Base-by-base conservation (phyloP, 2,888 invertebrate genomes). In the Cetonia aurata region DNA sequence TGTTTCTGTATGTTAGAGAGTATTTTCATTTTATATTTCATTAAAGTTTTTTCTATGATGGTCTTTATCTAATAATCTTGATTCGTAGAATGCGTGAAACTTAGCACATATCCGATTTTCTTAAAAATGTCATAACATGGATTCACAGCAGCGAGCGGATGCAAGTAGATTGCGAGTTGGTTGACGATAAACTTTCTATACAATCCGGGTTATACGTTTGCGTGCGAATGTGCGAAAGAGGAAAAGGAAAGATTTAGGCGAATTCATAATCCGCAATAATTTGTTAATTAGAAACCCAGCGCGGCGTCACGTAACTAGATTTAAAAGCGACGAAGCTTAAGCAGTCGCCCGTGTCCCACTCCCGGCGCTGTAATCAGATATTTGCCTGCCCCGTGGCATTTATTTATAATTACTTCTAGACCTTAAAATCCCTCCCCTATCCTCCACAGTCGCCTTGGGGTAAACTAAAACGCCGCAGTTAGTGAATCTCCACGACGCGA, bases 211-310 rank as follows among this genome's bases (percentile, higher is more conserved):
- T 37, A 57, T 37, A 48, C 31, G 50, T 17, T 37, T 15, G 48
- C 37, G 62, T 50, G 48, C 10, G 50, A 62, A 31, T 50, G 62
- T 62, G 62, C 50, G 37, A 31, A 50, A n/a, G 50, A 50, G 62
- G 48, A 62, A 62, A 44, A 33, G 62, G 62, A 62, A 62, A 62
- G 62, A 62, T 62, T 62, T 62, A 62, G 50, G 62, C 62, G 50
- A 75, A 75, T 74, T 75, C 77, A 74, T 77, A 79, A 77, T 79
- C 79, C 78, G 81, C 80, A 83, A 83, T 83, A 83, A 83, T 84
- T 83, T 82, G 83, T 83, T 84, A 84, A 84, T 84, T 83, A 83
- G 80, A 78, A 81, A 79, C 81, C 79, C 82, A 81, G 80, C 80
- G 80, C 81, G 82, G 81, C 80, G 78, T 80, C 80, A 78, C 76